phyloP scores from a whole-genome alignment of 2,797 vertebrate genomes.

The Pseudomugil gertrudae region DNA sequence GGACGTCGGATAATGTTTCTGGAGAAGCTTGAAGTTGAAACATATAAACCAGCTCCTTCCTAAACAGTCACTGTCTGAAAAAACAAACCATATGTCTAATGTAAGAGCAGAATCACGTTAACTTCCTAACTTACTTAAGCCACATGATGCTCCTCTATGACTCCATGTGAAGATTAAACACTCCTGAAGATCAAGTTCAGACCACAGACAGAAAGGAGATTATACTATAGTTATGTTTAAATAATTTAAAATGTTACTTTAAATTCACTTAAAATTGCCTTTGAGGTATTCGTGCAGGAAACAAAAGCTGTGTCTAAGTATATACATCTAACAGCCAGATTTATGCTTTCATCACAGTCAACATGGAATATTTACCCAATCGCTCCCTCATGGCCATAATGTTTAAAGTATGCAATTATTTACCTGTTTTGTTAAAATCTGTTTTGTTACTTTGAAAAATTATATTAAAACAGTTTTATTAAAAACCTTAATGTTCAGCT shows the following conservation, averaged over 20 bases:
- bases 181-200: not conserved
- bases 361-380: not conserved
- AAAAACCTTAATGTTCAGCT: not conserved
- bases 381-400: not conserved
- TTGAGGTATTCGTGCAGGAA: not conserved
- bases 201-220: not conserved
- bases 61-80: too few species aligned
- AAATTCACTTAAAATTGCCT: not conserved
- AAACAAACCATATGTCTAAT: not conserved
- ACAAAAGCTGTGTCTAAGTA: not conserved
- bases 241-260: not conserved
- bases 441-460: not conserved
- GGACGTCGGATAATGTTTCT: too few species aligned
- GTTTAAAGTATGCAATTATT: not conserved
- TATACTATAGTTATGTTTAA: not conserved
- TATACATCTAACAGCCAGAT: not conserved
- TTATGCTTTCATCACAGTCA: constrained; percentile 1
- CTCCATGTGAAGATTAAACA: not conserved
- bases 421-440: not conserved
- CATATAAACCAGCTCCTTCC: too few species aligned
- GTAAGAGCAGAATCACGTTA: not conserved
- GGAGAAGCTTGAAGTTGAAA: too few species aligned
- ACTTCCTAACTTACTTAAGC: not conserved
- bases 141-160: not conserved
- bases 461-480: not conserved